Conservation (phyloP, 2,888 invertebrate species). For the Phengaris alcon region DNA sequence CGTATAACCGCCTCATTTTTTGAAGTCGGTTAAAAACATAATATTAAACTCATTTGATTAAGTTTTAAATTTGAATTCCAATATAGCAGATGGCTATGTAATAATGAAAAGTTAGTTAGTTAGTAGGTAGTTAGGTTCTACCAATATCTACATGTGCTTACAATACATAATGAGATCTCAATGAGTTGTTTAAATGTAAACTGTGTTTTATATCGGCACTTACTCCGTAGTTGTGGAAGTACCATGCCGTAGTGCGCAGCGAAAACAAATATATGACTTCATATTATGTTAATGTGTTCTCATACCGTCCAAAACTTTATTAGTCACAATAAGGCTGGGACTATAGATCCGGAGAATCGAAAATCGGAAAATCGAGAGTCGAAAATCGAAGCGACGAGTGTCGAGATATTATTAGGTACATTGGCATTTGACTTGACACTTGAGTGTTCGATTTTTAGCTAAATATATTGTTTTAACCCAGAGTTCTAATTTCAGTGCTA, state of each 20-base stretch:
- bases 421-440: too few relatives aligned
- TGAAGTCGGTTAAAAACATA: not conserved
- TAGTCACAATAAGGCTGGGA: not conserved
- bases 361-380: too few relatives aligned
- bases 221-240: not conserved
- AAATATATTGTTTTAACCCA: too few relatives aligned
- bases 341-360: too few relatives aligned
- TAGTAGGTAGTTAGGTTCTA: not conserved
- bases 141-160: not conserved
- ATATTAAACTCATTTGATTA: too few relatives aligned
- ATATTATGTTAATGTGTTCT: conserved; percentile 19
- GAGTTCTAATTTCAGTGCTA: too few relatives aligned
- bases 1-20: too few relatives aligned
- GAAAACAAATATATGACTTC: conserved; percentile 12
- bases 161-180: conserved; percentile 17
- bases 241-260: not conserved
- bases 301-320: not conserved
- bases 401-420: too few relatives aligned
- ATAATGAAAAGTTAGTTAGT: too few relatives aligned
- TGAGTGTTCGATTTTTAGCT: too few relatives aligned
- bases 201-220: not conserved
- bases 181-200: conserved; percentile 27
- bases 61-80: not conserved
- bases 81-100: not conserved
- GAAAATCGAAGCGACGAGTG: too few relatives aligned